Base-by-base conservation (phyloP, 2,113 vertebrate species). In the Atrichornis clamosus region DNA sequence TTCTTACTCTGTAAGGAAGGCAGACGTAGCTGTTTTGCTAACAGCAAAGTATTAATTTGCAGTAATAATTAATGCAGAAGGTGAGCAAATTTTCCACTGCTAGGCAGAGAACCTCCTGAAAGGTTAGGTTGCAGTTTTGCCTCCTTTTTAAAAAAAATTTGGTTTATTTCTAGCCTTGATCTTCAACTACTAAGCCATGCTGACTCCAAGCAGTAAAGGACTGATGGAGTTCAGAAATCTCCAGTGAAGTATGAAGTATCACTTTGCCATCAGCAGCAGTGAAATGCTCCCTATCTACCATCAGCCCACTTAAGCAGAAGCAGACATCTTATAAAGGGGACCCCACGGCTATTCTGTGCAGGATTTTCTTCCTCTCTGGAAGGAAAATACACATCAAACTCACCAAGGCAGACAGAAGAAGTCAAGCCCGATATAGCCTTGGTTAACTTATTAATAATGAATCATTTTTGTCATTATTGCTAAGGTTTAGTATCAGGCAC, bases 191-290 rank as follows among this genome's bases (percentile, higher is more conserved):
- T 41, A 42, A 33, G 47, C 78, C 42, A 32, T 21, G 33, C 59
- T 73, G 81, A 87, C 82, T 96, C 41, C 63, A 46, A 90, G 90
- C 85, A 93, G 62, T 44, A 78, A 64, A 70, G 77, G 67, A 83
- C 78, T 76, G 62, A 67, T 21, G 35, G 87, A 85, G 63, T 39
- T 83, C 63, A 59, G 87, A 53, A 63, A 62, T 74, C 82, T 91
- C 79, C 82, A 95, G 30, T 22, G 8, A 87, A 87, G 77, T 68
- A 84, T 64, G 70, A 96, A 94, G 87, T 15, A 96, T 76, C 72
- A 60, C 82, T 90, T 85, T 86, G 87, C 82, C 75, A 84, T 73
- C 87, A 95, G 93, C 91, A 91, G 70, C 94, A 90, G 74, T n/a
- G 50, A 95, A 93, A 91, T 19, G 65, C 52, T 95, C 88, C 87